Percentiles rank a stretch among this genome's conserved stretches.
phyloP scores from a whole-genome alignment of 2,797 vertebrate genomes.

The Heteromormyrus szaboi region DNA sequence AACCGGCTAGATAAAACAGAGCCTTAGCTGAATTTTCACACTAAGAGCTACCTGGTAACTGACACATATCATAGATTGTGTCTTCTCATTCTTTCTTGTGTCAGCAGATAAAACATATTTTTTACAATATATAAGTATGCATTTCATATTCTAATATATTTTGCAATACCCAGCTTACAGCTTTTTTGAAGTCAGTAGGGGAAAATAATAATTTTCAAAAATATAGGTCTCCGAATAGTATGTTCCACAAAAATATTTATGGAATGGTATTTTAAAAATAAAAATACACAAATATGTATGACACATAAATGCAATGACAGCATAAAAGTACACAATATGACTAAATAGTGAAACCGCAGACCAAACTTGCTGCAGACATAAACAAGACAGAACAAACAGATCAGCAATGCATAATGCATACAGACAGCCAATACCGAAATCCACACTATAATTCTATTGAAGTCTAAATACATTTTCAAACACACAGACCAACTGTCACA shows the following conservation, averaged over 20 bases:
- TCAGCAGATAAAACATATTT: neutral
- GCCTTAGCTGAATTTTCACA: neutral
- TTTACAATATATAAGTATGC: neutral
- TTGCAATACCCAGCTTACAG: neutral
- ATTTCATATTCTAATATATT: neutral
- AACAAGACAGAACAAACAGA: neutral
- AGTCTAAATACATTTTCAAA: conserved; percentile 1
- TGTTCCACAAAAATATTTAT: neutral
- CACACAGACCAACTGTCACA: neutral
- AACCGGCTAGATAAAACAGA: neutral
- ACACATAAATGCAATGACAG: neutral
- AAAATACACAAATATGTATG: neutral
- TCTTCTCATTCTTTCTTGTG: neutral
- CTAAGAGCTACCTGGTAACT: neutral
- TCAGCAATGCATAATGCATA: neutral
- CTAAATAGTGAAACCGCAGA: neutral
- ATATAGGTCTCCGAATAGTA: neutral
- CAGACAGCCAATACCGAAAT: neutral
- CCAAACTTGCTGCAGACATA: neutral
- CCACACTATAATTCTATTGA: neutral
- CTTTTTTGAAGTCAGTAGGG: neutral
- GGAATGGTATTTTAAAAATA: neutral
- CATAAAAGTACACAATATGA: neutral
- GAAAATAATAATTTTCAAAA: neutral
- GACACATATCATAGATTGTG: neutral